Evolutionary conservation across 92 coral and sea anemone genomes (phyloP).

Genomic region (Epizoanthus illoricatus): DNA sequence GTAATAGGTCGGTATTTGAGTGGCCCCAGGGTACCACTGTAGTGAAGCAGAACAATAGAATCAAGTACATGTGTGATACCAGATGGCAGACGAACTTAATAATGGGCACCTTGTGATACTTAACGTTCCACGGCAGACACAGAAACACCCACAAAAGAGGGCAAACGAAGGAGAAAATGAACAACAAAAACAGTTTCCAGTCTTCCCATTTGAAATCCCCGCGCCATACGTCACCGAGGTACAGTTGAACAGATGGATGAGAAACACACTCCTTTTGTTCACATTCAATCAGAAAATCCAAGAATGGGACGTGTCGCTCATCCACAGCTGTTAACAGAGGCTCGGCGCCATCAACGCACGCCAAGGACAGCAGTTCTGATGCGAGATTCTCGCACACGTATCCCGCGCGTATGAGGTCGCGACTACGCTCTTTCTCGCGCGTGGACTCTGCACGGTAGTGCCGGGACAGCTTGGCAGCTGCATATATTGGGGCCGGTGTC

Average conservation of each 20-base stretch:
- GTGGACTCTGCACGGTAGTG: conserved; percentile 91
- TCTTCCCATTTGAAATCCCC: conserved; percentile 95
- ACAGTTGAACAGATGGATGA: conserved; percentile 93
- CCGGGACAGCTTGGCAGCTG: conserved; percentile 92
- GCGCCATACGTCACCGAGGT: conserved; percentile 97
- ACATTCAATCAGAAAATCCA: conserved; percentile 89
- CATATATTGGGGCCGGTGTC: conserved; percentile 95
- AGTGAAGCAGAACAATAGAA: conserved; percentile 75
- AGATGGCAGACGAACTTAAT: conserved; percentile 96
- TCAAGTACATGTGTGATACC: conserved; percentile 93
- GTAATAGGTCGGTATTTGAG: conserved; percentile 56
- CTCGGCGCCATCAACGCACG: conserved; percentile 92
- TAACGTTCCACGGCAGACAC: conserved; percentile 95
- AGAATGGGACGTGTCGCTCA: conserved; percentile 88
- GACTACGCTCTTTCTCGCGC: conserved; percentile 93
- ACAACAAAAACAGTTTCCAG: conserved; percentile 87
- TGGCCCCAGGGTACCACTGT: conserved; percentile 92
- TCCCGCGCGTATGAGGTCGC: conserved; percentile 90
- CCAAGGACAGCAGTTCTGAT: conserved; percentile 85
- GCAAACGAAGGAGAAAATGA: conserved; percentile 76
- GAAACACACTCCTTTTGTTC: conserved; percentile 96
- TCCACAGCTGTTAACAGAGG: conserved; percentile 86
- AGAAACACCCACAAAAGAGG: conserved; percentile 94
- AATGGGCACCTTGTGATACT: conserved; percentile 88
- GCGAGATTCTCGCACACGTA: conserved; percentile 93